Evolutionary conservation across 2,888 invertebrate species (phyloP).

Genomic region (Drosophila subquinaria): DNA sequence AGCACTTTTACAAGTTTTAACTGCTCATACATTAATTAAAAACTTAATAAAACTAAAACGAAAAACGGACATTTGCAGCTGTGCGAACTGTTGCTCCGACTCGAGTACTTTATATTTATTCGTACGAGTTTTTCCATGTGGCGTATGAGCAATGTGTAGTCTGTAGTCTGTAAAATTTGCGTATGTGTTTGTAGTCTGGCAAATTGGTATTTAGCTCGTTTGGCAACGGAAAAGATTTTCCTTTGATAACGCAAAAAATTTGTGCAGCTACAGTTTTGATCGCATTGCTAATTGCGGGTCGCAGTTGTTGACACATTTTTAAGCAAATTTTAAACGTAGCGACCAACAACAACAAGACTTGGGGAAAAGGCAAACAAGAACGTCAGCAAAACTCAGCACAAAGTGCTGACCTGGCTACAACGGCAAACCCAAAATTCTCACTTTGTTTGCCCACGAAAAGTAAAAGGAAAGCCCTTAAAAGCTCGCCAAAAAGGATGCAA

Average conservation of each 20-base stretch:
- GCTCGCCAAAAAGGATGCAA: slow-evolving; percentile 14
- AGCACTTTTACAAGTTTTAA: slow-evolving; percentile 80
- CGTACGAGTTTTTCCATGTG: not conserved
- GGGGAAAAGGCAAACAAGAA: slow-evolving; percentile 26
- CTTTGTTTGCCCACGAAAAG: slow-evolving; percentile 38
- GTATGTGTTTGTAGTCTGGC: slow-evolving; percentile 11
- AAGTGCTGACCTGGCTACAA: slow-evolving; percentile 55
- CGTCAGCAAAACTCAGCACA: slow-evolving; percentile 45
- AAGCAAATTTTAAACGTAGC: slow-evolving; percentile 33
- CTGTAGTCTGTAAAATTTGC: slow-evolving; percentile 2
- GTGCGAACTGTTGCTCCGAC: slow-evolving; percentile 44
- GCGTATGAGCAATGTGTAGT: slow-evolving; percentile 19
- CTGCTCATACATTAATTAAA: slow-evolving; percentile 81
- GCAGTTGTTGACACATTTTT: slow-evolving; percentile 63
- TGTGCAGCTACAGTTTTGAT: slow-evolving; percentile 35
- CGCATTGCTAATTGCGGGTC: slow-evolving; percentile 62
- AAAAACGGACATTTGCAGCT: slow-evolving; percentile 52
- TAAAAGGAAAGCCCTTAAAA: slow-evolving; percentile 38
- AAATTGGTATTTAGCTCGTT: slow-evolving; percentile 36
- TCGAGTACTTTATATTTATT: slow-evolving; percentile 4
- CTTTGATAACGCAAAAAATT: slow-evolving; percentile 31
- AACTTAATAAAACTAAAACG: slow-evolving; percentile 75
- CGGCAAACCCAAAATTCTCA: slow-evolving; percentile 45
- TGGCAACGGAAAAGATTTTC: slow-evolving; percentile 30
- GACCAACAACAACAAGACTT: slow-evolving; percentile 5